Evolutionary conservation across 2,797 vertebrate species (phyloP).

Genomic region (Lepilemur septentrionalis): DNA sequence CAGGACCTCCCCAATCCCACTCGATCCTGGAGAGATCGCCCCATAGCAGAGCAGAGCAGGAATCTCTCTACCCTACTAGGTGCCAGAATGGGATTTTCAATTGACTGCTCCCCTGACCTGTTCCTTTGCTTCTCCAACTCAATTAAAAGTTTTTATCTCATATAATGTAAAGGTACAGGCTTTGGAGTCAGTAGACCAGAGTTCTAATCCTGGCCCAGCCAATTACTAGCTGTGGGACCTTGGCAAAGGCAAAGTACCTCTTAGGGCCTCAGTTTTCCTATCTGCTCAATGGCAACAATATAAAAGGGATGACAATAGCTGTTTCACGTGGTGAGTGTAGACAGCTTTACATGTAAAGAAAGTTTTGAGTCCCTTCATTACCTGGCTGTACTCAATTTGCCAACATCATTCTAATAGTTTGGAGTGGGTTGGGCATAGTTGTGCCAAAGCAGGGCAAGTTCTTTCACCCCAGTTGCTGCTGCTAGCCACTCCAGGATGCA

Average conservation of each 20-base stretch:
- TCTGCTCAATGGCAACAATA: neutral
- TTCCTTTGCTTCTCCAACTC: neutral
- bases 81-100: neutral
- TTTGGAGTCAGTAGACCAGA: slow-evolving; percentile 12
- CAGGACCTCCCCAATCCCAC: neutral
- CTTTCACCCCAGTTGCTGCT: neutral
- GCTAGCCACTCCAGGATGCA: neutral
- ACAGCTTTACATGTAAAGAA: neutral
- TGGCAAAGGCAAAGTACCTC: neutral
- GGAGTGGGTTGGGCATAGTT: neutral
- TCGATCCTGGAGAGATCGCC: neutral
- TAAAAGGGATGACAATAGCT: neutral
- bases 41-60: neutral
- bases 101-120: neutral
- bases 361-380: neutral
- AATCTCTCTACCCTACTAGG: neutral
- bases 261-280: neutral
- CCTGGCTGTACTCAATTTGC: neutral
- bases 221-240: neutral
- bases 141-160: slow-evolving; percentile 18
- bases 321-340: neutral
- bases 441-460: neutral
- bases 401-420: neutral
- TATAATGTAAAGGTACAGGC: slow-evolving; percentile 10
- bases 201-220: neutral